Evolutionary conservation across 2,888 invertebrate species (phyloP).

Genomic region (Ophion obscuratus): DNA sequence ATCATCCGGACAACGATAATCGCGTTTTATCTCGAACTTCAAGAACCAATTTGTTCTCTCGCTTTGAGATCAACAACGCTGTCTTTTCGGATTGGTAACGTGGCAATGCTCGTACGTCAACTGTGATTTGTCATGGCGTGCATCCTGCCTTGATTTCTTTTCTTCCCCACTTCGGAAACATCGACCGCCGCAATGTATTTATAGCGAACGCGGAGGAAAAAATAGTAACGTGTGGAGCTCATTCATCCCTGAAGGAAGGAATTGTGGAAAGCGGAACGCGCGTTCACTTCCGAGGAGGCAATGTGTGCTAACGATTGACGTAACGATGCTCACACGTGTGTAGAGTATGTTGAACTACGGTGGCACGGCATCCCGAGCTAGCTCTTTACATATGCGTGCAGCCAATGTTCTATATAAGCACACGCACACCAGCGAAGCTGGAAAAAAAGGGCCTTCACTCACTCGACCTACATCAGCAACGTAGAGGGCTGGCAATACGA

Average conservation of each 20-base stretch:
- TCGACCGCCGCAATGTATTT: constrained; percentile 22
- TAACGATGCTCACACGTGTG: constrained; percentile 77
- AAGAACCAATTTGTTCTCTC: neutral
- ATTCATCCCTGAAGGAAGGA: constrained; percentile 65
- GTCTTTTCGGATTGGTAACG: neutral
- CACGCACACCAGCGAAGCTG: constrained; percentile 15
- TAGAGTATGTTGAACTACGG: constrained; percentile 65
- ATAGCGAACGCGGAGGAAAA: constrained; percentile 37
- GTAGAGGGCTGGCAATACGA: constrained; percentile 1
- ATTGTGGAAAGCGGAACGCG: constrained; percentile 33
- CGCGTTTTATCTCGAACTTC: neutral
- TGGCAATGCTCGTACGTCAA: neutral
- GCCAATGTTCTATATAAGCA: constrained; percentile 27
- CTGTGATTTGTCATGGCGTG: neutral
- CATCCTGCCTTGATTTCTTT: neutral
- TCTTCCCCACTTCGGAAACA: neutral
- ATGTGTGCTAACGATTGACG: constrained; percentile 78
- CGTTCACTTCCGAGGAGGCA: constrained; percentile 62
- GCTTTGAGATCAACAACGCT: neutral
- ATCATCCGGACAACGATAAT: neutral
- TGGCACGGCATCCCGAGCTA: constrained; percentile 3
- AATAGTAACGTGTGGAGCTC: constrained; percentile 46
- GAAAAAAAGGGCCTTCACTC: constrained; percentile 42
- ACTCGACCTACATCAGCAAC: constrained; percentile 33
- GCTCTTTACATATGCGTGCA: constrained; percentile 9